Base-by-base conservation (phyloP, 2,888 invertebrate species). In the Sminthurides aquaticus region DNA sequence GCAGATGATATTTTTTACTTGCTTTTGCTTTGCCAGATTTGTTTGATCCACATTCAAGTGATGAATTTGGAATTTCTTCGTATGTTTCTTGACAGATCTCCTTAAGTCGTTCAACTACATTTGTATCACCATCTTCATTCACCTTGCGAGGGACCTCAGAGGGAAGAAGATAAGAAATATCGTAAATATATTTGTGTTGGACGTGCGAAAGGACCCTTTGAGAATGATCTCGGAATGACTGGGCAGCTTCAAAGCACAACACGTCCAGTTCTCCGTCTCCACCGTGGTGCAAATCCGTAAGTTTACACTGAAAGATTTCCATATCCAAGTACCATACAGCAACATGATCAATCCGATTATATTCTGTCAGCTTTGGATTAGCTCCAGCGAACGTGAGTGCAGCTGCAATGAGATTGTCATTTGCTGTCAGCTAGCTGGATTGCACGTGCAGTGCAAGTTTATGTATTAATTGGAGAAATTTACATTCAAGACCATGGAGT, bases 261-360 rank as follows among this genome's bases (percentile, higher is more conserved):
- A 24, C 52, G 56, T 73, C 72, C 27, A 72, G 29, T 28, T 70
- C 69, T 1, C 74, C 73, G 54, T 74, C 72, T 3, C 74, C 73
- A 1, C 71, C 70, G 56, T 69, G 65, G 0, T 60, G 29, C 8
- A 74, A 49, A 34, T 73, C 69, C 0, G 70, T 71, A 8, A 74
- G 67, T 27, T 68, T 66, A 60, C 73, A 71, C 1, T 56, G 52
- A 28, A 69, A 74, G 8, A 73, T 64, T 18, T 64, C 49, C 3
- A 65, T 58, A 8, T 72, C 74, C 59, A 72, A 61, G 49, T 72
- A 71, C 70, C 70, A 71, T n/a, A 73, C 49, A 2, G 67, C 60
- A 3, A 71, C 67, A 18, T 68, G 57, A 59, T 74, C 71, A 1
- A 69, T 60, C 57, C 71, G 68, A 55, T 69, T 67, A 2, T 61